Conservation (phyloP, 2,797 vertebrate species). For the Danio albolineatus region DNA sequence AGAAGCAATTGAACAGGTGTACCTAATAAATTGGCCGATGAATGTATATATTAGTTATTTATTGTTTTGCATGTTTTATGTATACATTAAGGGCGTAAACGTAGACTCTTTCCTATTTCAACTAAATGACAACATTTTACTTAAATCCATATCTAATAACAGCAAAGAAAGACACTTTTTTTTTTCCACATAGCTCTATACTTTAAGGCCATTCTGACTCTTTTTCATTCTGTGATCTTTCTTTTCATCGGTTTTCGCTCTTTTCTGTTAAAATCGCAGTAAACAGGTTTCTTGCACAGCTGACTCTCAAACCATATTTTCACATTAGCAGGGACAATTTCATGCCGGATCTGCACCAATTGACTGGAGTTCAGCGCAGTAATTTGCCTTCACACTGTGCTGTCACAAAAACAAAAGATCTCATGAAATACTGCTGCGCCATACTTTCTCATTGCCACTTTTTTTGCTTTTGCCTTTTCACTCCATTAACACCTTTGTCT, state of each 20-base stretch:
- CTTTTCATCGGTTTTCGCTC: slow-evolving; percentile 15
- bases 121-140: too few relatives aligned
- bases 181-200: background rate
- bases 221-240: background rate
- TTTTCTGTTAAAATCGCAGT: slow-evolving; percentile 21
- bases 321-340: slow-evolving; percentile 68
- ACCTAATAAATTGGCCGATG: too few relatives aligned
- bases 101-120: too few relatives aligned
- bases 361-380: slow-evolving; percentile 65
- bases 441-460: background rate
- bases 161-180: too few relatives aligned
- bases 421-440: background rate
- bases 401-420: slow-evolving; percentile 17
- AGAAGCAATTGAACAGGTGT: too few relatives aligned
- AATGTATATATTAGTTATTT: too few relatives aligned
- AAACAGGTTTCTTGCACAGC: slow-evolving; percentile 14
- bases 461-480: slow-evolving; percentile 4
- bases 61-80: too few relatives aligned
- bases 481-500: background rate
- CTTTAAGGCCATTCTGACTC: background rate
- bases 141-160: too few relatives aligned
- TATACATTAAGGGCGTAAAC: too few relatives aligned
- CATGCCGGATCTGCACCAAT: slow-evolving; percentile 68
- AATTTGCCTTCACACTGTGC: slow-evolving; percentile 37
- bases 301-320: slow-evolving; percentile 40